Evolutionary conservation across 2,888 invertebrate genomes (phyloP), one percentile per base, ranked within the genome.

Genomic region (Callyntrura sp.): DNA sequence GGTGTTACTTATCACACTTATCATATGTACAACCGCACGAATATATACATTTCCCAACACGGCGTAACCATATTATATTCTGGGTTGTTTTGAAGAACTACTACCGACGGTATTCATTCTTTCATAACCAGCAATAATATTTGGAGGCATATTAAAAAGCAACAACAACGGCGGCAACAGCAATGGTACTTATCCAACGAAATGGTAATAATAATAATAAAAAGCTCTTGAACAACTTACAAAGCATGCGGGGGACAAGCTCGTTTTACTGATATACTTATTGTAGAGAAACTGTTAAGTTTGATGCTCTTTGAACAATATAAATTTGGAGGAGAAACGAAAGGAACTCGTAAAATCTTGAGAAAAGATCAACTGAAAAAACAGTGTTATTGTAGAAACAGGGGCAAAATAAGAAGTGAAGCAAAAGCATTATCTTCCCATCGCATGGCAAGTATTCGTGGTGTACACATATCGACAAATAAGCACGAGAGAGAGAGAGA

Each of bases 301-400:
- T 68, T 83, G 55, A 55, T 68, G 20, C 68, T 68, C 68, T 83
- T 68, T 25, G 9, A 83, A 43, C 23, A 84, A 17, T 28, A 84
- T 68, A 68, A 68, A 62, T 25, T 68, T 35, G 51, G 35, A 57
- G 55, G 45, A 68, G 57, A 70, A 73, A 55, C 70, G 73, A 51
- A 84, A 73, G 20, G 57, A 73, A 73, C 70, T 84, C 84, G 73
- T 84, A 84, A 84, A 84, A 84, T 55, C 23, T 45, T 83, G 65
- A 65, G 65, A 84, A 70, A 84, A 83, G 28, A 84, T 35, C 84
- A 84, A 70, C 51, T 73, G 70, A 57, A 65, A 84, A n/a, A 73
- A 28, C 28, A 83, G 55, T 23, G 35, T 12, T 35, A 68, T 68
- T 35, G 68, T 35, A 14, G 68, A 25, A 35, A 68, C 3, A 68